Evolutionary conservation across 2,797 vertebrate genomes (phyloP).

Genomic region (Vespertilio murinus): DNA sequence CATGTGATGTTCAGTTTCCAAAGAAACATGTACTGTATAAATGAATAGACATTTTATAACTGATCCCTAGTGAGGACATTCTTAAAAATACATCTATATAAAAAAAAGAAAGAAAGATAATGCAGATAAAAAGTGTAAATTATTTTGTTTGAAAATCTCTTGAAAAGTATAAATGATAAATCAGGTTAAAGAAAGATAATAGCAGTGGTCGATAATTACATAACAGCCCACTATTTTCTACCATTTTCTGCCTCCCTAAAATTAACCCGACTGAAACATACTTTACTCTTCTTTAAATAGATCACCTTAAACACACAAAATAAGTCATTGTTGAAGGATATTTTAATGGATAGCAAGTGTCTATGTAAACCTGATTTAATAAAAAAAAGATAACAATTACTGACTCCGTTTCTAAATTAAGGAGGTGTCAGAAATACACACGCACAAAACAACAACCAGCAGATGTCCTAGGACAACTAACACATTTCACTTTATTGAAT

Average conservation of each 20-base stretch:
- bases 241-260: neutral
- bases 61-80: neutral
- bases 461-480: neutral
- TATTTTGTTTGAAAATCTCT: neutral
- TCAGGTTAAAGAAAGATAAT: neutral
- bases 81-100: neutral
- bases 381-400: slow-evolving; percentile 24
- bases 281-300: neutral
- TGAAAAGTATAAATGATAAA: neutral
- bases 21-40: neutral
- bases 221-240: neutral
- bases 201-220: neutral
- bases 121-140: neutral
- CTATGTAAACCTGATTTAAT: neutral
- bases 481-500: neutral
- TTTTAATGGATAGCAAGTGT: neutral
- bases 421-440: neutral
- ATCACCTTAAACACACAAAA: neutral
- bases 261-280: neutral
- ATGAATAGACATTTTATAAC: neutral
- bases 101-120: neutral
- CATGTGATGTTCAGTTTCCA: neutral
- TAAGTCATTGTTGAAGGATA: neutral
- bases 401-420: neutral
- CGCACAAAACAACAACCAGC: neutral